These are phyloP conservation scores for Augiades crinisus DNA, from an alignment of 2,888 invertebrate species.

Conservation along the genomic window DNA sequence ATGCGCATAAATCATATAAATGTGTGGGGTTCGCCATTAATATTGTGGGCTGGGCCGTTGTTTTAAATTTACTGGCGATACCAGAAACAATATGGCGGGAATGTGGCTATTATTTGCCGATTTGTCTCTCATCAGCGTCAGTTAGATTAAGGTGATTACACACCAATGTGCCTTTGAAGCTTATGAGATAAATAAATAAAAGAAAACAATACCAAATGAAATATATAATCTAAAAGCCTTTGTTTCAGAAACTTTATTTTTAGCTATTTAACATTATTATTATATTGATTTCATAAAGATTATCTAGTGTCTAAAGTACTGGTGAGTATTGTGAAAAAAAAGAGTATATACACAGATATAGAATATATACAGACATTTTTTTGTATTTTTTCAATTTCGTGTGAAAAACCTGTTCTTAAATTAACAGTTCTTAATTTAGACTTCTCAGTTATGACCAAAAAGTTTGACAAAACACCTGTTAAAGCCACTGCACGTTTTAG, in stretches of 20 bases:
- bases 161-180: not conserved
- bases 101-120: slow-evolving; percentile 45
- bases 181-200: not conserved
- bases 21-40: slow-evolving; percentile 51
- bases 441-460: not conserved
- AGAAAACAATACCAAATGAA: not conserved
- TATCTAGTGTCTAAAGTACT: no score
- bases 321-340: no score
- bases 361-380: no score
- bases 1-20: slow-evolving; percentile 59
- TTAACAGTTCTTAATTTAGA: no score
- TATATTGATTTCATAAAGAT: no score
- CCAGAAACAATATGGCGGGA: slow-evolving; percentile 46
- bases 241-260: no score
- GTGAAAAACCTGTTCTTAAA: no score
- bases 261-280: no score
- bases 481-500: not conserved
- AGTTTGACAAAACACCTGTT: not conserved
- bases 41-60: slow-evolving; percentile 40
- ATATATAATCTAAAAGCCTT: no score
- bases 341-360: no score
- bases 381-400: no score
- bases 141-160: not conserved
- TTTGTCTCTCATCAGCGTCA: slow-evolving; percentile 62
- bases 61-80: slow-evolving; percentile 30